These are phyloP conservation scores for Mugil cephalus DNA, from an alignment of 2,113 vertebrate species.

Conservation along the genomic window DNA sequence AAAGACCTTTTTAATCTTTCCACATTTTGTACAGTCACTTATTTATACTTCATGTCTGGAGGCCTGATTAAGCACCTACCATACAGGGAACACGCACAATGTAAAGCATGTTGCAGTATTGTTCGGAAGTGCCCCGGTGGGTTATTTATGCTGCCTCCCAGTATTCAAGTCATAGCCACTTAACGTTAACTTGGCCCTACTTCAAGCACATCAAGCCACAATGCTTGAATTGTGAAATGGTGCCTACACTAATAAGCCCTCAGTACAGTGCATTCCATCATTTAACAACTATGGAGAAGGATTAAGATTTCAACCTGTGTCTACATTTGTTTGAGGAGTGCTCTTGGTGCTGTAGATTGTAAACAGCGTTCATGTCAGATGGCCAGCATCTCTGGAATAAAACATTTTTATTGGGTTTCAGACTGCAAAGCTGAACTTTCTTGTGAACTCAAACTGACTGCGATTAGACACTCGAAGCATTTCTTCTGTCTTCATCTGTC, in stretches of 20 bases:
- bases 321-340: not conserved
- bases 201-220: not conserved
- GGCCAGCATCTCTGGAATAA: not conserved
- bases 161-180: constrained; percentile 19
- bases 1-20: not conserved
- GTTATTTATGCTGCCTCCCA: constrained; percentile 35
- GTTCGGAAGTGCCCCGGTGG: constrained; percentile 1
- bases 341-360: not conserved
- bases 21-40: not conserved
- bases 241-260: not conserved
- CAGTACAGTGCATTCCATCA: constrained; percentile 5
- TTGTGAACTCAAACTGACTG: constrained; percentile 24
- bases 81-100: not conserved
- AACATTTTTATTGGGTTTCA: constrained; percentile 7
- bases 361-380: not conserved
- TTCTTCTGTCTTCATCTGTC: constrained; percentile 23
- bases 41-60: constrained; percentile 15
- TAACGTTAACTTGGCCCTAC: constrained; percentile 7
- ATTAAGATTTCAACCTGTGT: not conserved
- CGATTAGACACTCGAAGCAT: constrained; percentile 12
- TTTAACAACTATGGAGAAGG: not conserved
- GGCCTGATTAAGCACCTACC: constrained; percentile 1
- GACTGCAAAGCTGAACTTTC: constrained; percentile 10
- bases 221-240: not conserved
- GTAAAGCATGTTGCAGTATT: constrained; percentile 5